Evolutionary conservation across 53 echinoderm and acorn worm genomes (phyloP), one percentile per base, ranked within the genome.

Genomic region (Echinometra lucunter): DNA sequence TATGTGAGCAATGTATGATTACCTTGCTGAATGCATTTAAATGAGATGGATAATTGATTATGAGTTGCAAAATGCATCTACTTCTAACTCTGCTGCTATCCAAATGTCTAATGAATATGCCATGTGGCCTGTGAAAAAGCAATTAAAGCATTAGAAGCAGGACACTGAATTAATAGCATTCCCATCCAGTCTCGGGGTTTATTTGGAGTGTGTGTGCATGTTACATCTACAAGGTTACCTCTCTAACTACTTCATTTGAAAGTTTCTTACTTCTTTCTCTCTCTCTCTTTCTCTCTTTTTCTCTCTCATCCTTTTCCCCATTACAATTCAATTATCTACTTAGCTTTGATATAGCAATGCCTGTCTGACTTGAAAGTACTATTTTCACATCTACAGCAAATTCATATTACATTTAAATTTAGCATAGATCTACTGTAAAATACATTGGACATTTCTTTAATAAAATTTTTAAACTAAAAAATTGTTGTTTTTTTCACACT

Each of bases 11-110:
- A 81, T 21, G 81, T 19, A 44, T 81, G 81, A 44, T 81, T 45
- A 49, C 49, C 85, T 85, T 45, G 53, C 13, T 53, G 30, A 85
- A 85, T 85, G 49, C 45, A n/a, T 49, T 12, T 35, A 47, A 27
- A 85, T 85, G 27, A 30, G 27, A n/a, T n/a, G 11, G 11, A 28
- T 85, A 37, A 85, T 10, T 85, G 85, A 49, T 49, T 4, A 85
- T 47, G 85, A 85, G 85, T 85, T n/a, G 15, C 28, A 47, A 49
- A 85, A 47, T 85, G 81, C 85, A 85, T 85, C 28, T 85, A 85
- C 47, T 85, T 47, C 45, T 85, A 85, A 18, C 10, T 47, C n/a
- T 28, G 85, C 28, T 85, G 44, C 13, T 49, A 44, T 81, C 81
- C 44, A 9, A 69, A 40, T 42, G 42, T 78, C 1, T 78, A 78